phyloP scores from a whole-genome alignment of 2,113 vertebrate genomes.

The Pleuronectes platessa region DNA sequence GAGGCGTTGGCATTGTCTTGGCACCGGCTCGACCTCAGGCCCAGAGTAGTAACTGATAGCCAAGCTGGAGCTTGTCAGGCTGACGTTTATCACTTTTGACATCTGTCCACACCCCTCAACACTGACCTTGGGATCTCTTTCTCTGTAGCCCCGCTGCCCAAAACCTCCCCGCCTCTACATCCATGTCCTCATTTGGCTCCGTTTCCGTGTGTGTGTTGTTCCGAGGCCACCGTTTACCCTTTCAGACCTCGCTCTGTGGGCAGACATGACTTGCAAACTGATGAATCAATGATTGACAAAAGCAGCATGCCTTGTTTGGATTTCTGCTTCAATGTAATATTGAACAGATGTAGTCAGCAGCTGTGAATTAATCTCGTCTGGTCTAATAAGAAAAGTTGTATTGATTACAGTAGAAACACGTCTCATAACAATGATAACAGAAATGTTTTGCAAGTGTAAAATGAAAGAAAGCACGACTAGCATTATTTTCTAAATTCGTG shows the following conservation, averaged over 20 bases:
- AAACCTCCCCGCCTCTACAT: conserved; percentile 21
- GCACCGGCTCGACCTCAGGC: conserved; percentile 79
- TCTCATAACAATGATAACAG: not conserved
- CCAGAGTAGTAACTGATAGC: conserved; percentile 86
- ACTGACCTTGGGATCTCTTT: conserved; percentile 84
- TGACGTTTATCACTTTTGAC: conserved; percentile 86
- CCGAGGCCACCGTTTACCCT: conserved; percentile 50
- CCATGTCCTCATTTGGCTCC: conserved; percentile 49
- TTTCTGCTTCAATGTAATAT: not conserved
- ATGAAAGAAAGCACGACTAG: not conserved
- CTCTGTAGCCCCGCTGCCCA: conserved; percentile 45
- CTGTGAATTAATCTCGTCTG: not conserved
- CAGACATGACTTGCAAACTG: conserved; percentile 38
- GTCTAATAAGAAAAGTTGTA: not conserved
- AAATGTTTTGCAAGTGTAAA: not conserved
- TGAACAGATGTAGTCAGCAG: not conserved
- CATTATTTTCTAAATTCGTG: conserved; percentile 7
- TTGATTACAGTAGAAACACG: not conserved
- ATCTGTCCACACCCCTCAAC: conserved; percentile 86
- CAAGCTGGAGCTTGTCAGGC: conserved; percentile 84
- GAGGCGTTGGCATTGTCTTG: conserved; percentile 79
- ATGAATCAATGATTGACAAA: conserved; percentile 31
- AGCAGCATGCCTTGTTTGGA: conserved; percentile 7
- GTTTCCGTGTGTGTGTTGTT: conserved; percentile 35
- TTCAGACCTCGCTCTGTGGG: conserved; percentile 52